phyloP scores from a whole-genome alignment of 2,797 vertebrate species.

The Emydoidea blandingii region DNA sequence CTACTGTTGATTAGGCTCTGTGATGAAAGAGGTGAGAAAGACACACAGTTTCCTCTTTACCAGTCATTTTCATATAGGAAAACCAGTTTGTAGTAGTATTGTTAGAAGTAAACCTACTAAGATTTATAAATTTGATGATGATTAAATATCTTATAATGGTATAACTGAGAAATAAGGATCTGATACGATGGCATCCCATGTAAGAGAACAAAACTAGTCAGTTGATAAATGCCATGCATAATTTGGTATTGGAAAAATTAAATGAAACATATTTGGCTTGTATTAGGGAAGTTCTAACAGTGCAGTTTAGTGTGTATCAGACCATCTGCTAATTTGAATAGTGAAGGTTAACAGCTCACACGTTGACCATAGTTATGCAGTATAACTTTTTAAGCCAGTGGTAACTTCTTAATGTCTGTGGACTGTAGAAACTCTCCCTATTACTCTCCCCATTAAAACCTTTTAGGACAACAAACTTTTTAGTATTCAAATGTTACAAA shows the following conservation, averaged over 20 bases:
- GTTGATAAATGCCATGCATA: background rate
- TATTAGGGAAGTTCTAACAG: background rate
- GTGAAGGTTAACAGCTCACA: background rate
- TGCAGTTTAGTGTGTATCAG: background rate
- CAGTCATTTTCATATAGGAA: background rate
- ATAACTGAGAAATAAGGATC: background rate
- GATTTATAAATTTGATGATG: background rate
- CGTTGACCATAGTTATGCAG: background rate
- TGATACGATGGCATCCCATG: background rate
- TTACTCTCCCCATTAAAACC: background rate
- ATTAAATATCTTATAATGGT: background rate
- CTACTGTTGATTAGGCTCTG: background rate
- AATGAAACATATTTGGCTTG: background rate
- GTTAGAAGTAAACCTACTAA: background rate
- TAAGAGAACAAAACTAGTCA: background rate
- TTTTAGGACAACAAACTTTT: background rate
- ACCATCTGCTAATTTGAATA: background rate
- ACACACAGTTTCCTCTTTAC: background rate
- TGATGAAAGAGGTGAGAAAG: background rate
- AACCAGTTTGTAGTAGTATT: background rate
- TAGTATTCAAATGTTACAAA: background rate
- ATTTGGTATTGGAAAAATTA: fast-evolving
- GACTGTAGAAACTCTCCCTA: background rate
- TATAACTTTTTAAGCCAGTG: background rate
- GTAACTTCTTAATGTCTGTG: background rate